phyloP scores from a whole-genome alignment of 2,888 invertebrate species.

The Tiphia femorata region DNA sequence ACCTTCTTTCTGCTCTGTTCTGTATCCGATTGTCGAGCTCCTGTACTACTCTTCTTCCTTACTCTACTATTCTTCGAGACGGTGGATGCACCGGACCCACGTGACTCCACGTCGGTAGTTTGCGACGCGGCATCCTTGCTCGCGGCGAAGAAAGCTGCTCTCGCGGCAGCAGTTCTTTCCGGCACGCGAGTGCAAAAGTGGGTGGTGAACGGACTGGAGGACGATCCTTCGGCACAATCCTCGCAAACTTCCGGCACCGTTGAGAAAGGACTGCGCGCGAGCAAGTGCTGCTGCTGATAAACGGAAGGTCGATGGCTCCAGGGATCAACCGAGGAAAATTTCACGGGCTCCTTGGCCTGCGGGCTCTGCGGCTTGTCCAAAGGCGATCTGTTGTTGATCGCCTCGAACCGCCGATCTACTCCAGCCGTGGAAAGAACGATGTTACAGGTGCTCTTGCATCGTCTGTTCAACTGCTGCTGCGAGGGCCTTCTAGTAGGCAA shows the following conservation, averaged over 20 bases:
- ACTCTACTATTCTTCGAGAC: constrained; percentile 31
- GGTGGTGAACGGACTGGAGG: constrained; percentile 57
- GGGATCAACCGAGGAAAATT: constrained; percentile 65
- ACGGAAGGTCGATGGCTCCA: constrained; percentile 67
- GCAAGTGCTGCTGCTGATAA: constrained; percentile 36
- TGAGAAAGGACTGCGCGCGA: constrained; percentile 49
- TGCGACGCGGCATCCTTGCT: constrained; percentile 72
- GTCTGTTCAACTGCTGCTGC: constrained; percentile 69
- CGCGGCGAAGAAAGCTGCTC: constrained; percentile 21
- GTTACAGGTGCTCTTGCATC: constrained; percentile 78
- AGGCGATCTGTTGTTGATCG: constrained; percentile 19
- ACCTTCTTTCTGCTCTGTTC: constrained; percentile 50
- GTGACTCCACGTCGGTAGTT: constrained; percentile 64
- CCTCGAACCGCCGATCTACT: constrained; percentile 57
- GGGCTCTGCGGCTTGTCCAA: constrained; percentile 30
- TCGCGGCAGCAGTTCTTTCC: constrained; percentile 52
- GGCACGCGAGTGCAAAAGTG: constrained; percentile 64
- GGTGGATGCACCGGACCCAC: constrained; percentile 41
- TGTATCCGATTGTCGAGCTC: constrained; percentile 32
- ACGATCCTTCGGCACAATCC: constrained; percentile 53
- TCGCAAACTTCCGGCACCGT: constrained; percentile 69
- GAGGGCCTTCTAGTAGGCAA: constrained; percentile 56
- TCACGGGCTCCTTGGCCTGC: constrained; percentile 36
- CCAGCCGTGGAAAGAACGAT: constrained; percentile 74
- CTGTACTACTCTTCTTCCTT: constrained; percentile 31